phyloP scores from a whole-genome alignment of 2,888 invertebrate species.

The Ichneumoninae sp. region DNA sequence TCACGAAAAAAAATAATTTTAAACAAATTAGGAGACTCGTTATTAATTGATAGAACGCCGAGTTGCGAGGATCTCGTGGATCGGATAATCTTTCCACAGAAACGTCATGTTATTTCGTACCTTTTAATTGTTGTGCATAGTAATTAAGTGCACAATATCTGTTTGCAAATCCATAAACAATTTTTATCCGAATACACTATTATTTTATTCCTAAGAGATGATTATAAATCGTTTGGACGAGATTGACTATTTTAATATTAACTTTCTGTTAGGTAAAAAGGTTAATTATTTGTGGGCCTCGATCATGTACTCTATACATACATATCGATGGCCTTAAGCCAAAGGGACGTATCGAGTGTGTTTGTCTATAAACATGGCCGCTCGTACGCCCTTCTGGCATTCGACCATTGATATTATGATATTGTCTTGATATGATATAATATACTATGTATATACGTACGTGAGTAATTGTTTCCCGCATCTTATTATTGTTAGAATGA shows the following conservation, averaged over 20 bases:
- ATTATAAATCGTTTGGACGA: constrained; percentile 70
- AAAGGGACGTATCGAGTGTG: background rate
- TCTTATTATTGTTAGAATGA: constrained; percentile 64
- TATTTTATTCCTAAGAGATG: constrained; percentile 71
- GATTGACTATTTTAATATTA: constrained; percentile 78
- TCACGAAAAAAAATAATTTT: constrained; percentile 14
- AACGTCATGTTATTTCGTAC: constrained; percentile 30
- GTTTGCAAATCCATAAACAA: constrained; percentile 56
- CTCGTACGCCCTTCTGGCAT: background rate
- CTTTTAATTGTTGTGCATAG: constrained; percentile 21
- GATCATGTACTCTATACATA: constrained; percentile 31
- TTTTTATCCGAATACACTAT: constrained; percentile 70
- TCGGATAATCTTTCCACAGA: constrained; percentile 18
- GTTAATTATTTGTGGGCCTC: constrained; percentile 46
- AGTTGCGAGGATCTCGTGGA: constrained; percentile 2
- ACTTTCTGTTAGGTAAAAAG: constrained; percentile 69
- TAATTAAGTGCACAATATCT: constrained; percentile 10
- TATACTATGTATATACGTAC: constrained; percentile 34
- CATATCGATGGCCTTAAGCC: constrained; percentile 11
- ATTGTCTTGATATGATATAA: constrained; percentile 9
- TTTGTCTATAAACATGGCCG: background rate
- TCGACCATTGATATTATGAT: constrained; percentile 34
- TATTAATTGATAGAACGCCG: constrained; percentile 18
- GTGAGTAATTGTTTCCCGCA: constrained; percentile 49
- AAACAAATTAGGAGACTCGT: constrained; percentile 14